These are phyloP conservation scores for Tetramorium alpestre DNA, from an alignment of 1,140 invertebrate genomes.

Conservation along the genomic window DNA sequence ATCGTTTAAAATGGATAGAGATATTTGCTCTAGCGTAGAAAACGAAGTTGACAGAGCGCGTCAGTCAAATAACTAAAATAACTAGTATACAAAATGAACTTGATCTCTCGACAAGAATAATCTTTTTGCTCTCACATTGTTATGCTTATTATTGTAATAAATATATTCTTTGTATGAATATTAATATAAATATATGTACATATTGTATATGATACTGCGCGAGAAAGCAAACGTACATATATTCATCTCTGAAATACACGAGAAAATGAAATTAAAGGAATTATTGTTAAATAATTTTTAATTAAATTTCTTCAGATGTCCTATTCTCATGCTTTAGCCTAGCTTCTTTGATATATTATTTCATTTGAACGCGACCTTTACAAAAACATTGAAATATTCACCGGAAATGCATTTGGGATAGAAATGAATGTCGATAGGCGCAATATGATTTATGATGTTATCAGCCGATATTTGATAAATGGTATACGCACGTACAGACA, in stretches of 20 bases:
- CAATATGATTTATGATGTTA: constrained; percentile 32
- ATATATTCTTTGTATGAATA: constrained; percentile 60
- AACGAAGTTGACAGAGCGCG: constrained; percentile 3
- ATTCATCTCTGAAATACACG: neutral
- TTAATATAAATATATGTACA: neutral
- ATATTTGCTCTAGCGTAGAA: neutral
- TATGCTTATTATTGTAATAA: constrained; percentile 59
- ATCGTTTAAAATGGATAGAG: constrained; percentile 34
- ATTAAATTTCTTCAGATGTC: constrained; percentile 2
- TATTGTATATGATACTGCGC: neutral
- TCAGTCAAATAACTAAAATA: constrained; percentile 23
- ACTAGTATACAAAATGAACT: neutral
- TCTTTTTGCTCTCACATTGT: constrained; percentile 34
- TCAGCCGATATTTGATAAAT: constrained; percentile 34
- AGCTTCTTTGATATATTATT: neutral
- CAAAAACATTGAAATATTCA: neutral
- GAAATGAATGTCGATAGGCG: constrained; percentile 35
- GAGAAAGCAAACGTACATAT: neutral
- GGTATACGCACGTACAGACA: neutral
- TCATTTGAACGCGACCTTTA: neutral
- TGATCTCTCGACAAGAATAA: neutral
- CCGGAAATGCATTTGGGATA: neutral
- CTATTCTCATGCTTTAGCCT: neutral
- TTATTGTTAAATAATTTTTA: neutral
- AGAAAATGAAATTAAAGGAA: neutral